Base-by-base conservation (phyloP, 2,888 invertebrate species). In the Leptinotarsa peninsularis region DNA sequence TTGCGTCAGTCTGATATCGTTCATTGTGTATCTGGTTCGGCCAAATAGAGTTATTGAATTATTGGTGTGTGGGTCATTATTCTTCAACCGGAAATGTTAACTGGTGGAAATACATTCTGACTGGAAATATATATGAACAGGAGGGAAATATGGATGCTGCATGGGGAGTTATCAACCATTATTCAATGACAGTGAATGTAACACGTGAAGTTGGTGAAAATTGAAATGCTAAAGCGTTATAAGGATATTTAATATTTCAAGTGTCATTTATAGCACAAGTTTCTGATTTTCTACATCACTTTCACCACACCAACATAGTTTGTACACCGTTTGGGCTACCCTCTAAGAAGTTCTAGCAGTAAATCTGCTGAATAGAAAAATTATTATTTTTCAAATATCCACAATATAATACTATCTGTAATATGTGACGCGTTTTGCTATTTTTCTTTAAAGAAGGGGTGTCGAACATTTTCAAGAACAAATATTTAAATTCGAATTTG, bases 41-140 rank as follows among this genome's bases (percentile, higher is more conserved):
- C 58, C 15, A 58, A 23, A 58, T 15, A 23, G 23, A 58, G 23
- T 15, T 4, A 13, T 23, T 23, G 58, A 58, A 58, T 58, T 58
- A 58, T 58, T 58, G 23, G 58, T 14, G 58, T 15, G 21, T 15
- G 4, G 14, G 58, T 21, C 23, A 23, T 58, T 58, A 15, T 21
- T 21, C 23, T 17, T 23, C 58, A 58, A 58, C 23, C 58, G 58
- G 23, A 58, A 58, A 23, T 58, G 58, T 58, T 5, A 58, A 58
- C 21, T 58, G 58, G 58, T 58, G 23, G 15, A 23, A 21, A 58
- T 58, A 58, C 17, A 58, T 14, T 23, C 2, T 4, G 23, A 14
- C 13, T 14, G 15, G 0, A 15, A 23, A 58, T 58, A 27, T 54
- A 52, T 52, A 52, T 2, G 4, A 17, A 58, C 58, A 58, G 58